Evolutionary conservation across 2,888 invertebrate species (phyloP).

Genomic region (Drosophila leonis): DNA sequence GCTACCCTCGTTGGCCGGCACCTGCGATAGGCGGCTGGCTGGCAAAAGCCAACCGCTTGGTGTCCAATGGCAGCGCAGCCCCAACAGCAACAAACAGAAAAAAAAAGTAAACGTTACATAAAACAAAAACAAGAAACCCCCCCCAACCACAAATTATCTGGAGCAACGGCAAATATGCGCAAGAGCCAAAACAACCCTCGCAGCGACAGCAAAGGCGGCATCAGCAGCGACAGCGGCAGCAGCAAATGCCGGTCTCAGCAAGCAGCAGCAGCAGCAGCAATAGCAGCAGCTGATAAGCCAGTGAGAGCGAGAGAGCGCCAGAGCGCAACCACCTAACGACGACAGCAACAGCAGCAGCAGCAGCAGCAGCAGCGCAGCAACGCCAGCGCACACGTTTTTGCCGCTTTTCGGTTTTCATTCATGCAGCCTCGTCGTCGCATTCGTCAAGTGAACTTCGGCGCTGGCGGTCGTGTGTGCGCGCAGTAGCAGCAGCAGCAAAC

Average conservation of each 20-base stretch:
- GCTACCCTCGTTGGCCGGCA: slow-evolving; percentile 70
- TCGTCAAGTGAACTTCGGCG: slow-evolving; percentile 82
- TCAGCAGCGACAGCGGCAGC: slow-evolving; percentile 17
- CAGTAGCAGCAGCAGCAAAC: slow-evolving; percentile 31
- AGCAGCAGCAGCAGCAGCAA: slow-evolving; percentile 32
- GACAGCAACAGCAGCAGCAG: slow-evolving; percentile 15
- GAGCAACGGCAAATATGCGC: slow-evolving; percentile 55
- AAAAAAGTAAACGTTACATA: slow-evolving; percentile 16
- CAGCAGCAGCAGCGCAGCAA: slow-evolving; percentile 25
- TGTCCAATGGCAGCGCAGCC: slow-evolving; percentile 69
- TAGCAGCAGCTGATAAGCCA: slow-evolving; percentile 57
- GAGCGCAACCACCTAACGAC: slow-evolving; percentile 61
- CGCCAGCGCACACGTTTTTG: slow-evolving; percentile 9
- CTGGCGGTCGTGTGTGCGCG: slow-evolving; percentile 79
- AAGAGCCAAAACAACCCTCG: slow-evolving; percentile 74
- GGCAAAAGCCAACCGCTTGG: slow-evolving; percentile 43
- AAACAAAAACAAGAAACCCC: slow-evolving; percentile 47
- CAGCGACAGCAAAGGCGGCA: slow-evolving; percentile 19
- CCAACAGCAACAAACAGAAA: slow-evolving; percentile 40
- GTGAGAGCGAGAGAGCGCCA: slow-evolving; percentile 46
- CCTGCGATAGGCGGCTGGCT: slow-evolving; percentile 78
- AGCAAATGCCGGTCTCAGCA: slow-evolving; percentile 68
- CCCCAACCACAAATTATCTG: slow-evolving; percentile 13
- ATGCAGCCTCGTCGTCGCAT: slow-evolving; percentile 66
- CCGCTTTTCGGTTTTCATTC: slow-evolving; percentile 61